phyloP scores from a whole-genome alignment of 1,140 invertebrate genomes.

The Ladona fulva region DNA sequence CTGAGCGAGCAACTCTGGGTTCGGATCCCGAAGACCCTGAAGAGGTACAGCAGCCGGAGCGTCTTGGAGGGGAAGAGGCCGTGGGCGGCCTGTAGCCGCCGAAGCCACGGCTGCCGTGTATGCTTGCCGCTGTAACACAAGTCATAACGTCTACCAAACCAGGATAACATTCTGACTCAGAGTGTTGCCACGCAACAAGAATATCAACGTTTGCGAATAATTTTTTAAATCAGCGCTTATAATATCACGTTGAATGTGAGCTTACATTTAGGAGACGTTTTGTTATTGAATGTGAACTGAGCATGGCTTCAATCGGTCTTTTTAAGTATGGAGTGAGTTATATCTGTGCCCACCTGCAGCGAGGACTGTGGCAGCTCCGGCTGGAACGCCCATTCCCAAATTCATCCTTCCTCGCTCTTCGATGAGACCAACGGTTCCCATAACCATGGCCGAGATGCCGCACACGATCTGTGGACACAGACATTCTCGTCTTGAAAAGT shows the following conservation, averaged over 20 bases:
- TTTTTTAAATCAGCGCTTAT: too few species aligned
- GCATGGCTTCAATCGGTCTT: too few species aligned
- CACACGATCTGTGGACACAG: slow-evolving; percentile 46
- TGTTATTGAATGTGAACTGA: too few species aligned
- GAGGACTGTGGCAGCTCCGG: slow-evolving; percentile 32
- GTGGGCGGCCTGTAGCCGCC: slow-evolving; percentile 35
- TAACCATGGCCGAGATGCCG: slow-evolving; percentile 50
- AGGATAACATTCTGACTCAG: not conserved
- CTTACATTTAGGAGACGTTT: too few species aligned
- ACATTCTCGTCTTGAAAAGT: not conserved
- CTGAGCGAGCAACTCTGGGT: not conserved
- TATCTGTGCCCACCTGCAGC: slow-evolving; percentile 13
- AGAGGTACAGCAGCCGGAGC: not conserved
- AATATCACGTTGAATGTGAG: too few species aligned
- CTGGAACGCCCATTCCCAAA: slow-evolving; percentile 49
- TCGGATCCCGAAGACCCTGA: not conserved
- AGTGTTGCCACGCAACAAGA: not conserved
- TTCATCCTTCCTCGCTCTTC: slow-evolving; percentile 50
- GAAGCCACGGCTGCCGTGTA: slow-evolving; percentile 37
- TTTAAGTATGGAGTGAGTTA: too few species aligned
- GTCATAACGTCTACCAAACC: not conserved
- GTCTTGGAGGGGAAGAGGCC: not conserved
- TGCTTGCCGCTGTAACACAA: slow-evolving; percentile 31
- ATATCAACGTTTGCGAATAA: not conserved
- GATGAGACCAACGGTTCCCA: slow-evolving; percentile 53